phyloP scores from a whole-genome alignment of 1,140 invertebrate species.

The Diorhabda elongata region DNA sequence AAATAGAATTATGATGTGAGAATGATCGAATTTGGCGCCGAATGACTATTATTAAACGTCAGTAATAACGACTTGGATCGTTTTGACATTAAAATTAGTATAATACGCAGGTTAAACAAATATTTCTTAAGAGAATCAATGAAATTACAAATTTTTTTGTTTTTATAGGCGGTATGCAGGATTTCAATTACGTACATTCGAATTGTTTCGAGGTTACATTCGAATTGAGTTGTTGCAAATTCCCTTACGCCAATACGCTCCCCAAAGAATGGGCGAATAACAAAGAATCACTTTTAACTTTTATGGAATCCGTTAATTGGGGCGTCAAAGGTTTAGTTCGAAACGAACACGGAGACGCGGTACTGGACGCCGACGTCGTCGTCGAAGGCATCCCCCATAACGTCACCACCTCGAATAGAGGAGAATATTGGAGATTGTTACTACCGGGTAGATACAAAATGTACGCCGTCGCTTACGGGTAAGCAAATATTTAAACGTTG shows the following conservation, averaged over 20 bases:
- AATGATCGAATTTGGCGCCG: no score
- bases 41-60: no score
- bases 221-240: conserved; percentile 95
- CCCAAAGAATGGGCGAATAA: conserved; percentile 82
- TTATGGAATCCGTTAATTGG: conserved; percentile 80
- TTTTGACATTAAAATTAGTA: no score
- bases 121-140: no score
- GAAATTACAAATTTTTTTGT: no score
- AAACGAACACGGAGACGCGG: conserved; percentile 52
- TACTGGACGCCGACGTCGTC: conserved; percentile 64
- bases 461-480: conserved; percentile 70
- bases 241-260: conserved; percentile 67
- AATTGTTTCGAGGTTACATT: conserved; percentile 97
- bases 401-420: conserved; percentile 67
- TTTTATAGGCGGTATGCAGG: conserved; percentile 87
- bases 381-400: conserved; percentile 70
- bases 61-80: no score
- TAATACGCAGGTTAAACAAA: no score
- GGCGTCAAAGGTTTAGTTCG: conserved; percentile 70
- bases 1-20: no score
- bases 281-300: conserved; percentile 76
- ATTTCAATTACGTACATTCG: conserved; percentile 93
- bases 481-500: conserved; percentile 32
- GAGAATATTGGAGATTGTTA: conserved; percentile 85
- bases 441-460: conserved; percentile 76